Evolutionary conservation across 30 jellyfish, hydroid and myxozoan species (phyloP).

Genomic region (Mastigias papua): DNA sequence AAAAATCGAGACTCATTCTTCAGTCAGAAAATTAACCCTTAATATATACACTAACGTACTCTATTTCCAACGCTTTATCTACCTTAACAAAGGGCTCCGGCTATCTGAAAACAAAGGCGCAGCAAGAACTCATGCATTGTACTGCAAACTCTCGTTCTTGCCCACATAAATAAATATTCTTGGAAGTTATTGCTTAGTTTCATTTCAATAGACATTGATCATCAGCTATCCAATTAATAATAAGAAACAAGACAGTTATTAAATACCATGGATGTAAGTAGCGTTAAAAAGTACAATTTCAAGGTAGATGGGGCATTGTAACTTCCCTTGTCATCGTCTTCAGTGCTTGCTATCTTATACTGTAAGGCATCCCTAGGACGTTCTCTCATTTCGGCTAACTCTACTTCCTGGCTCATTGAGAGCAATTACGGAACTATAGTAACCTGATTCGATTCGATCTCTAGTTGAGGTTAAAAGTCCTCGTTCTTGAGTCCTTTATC

Average conservation of each 20-base stretch:
- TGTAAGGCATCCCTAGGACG: neutral
- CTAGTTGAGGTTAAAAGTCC: neutral
- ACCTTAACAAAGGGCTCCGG: neutral
- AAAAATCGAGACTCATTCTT: too few species aligned
- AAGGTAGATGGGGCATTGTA: neutral
- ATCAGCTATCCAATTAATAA: neutral
- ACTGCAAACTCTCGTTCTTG: neutral
- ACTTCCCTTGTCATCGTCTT: neutral
- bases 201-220: neutral
- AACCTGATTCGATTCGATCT: neutral
- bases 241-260: neutral
- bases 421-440: too few species aligned
- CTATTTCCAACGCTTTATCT: too few species aligned
- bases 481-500: neutral
- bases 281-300: neutral
- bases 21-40: too few species aligned
- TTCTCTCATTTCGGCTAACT: too few species aligned
- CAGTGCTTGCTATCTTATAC: neutral
- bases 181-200: neutral
- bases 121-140: neutral
- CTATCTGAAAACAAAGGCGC: neutral
- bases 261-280: neutral
- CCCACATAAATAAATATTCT: neutral
- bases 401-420: too few species aligned
- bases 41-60: too few species aligned